These are phyloP conservation scores for Orius insidiosus DNA, from an alignment of 1,140 invertebrate genomes.

Conservation along the genomic window DNA sequence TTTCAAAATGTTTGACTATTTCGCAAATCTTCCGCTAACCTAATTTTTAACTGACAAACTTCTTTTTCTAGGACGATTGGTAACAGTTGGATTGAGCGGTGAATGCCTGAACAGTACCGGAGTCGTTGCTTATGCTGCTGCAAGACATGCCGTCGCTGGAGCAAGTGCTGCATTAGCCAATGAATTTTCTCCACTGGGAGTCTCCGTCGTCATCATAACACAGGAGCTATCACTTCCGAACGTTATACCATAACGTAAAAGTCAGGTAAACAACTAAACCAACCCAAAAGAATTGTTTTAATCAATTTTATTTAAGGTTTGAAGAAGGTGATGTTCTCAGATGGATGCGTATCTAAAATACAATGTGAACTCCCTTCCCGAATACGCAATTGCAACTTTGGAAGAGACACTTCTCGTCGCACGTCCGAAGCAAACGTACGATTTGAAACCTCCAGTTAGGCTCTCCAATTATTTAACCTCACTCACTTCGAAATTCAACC, in stretches of 20 bases:
- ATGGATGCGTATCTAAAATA: constrained; percentile 18
- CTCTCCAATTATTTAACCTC: constrained; percentile 18
- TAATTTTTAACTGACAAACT: no score
- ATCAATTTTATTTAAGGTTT: constrained; percentile 2
- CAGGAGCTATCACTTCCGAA: constrained; percentile 44
- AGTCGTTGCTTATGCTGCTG: constrained; percentile 48
- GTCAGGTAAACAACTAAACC: constrained; percentile 24
- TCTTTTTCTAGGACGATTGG: constrained; percentile 29
- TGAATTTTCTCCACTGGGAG: constrained; percentile 44
- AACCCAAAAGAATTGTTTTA: neutral
- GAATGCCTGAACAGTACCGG: constrained; percentile 23
- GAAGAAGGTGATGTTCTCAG: neutral
- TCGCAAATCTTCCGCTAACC: no score
- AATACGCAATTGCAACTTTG: constrained; percentile 13
- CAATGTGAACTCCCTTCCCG: constrained; percentile 15
- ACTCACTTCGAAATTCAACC: constrained; percentile 16
- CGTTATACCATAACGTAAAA: constrained; percentile 38
- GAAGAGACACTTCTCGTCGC: constrained; percentile 18
- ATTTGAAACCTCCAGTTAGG: constrained; percentile 13
- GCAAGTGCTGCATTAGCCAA: constrained; percentile 48
- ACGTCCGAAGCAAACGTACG: constrained; percentile 16
- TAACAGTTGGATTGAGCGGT: constrained; percentile 29
- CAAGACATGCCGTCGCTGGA: constrained; percentile 50
- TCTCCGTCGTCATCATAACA: constrained; percentile 61
- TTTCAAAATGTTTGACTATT: no score